Conservation (phyloP, 2,797 vertebrate species). For the Rachycentron canadum region DNA sequence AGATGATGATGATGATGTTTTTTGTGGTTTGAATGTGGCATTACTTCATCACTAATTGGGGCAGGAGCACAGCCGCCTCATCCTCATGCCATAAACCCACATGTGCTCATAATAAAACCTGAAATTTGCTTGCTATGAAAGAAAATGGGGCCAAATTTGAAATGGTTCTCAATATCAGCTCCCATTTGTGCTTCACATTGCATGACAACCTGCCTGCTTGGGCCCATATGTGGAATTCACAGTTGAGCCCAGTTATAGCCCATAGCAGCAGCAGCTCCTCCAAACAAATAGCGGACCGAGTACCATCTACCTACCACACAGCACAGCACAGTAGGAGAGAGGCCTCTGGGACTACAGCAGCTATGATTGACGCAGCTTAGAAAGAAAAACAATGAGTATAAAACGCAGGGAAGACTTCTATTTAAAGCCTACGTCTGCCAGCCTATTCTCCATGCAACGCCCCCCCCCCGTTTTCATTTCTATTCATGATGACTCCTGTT, state of each 20-base stretch:
- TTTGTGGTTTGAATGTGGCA: neutral
- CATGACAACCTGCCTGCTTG: slow-evolving; percentile 37
- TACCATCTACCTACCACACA: slow-evolving; percentile 56
- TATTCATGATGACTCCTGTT: slow-evolving; percentile 57
- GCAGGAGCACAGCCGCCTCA: neutral
- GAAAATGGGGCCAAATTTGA: neutral
- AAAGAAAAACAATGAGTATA: slow-evolving; percentile 58
- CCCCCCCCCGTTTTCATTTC: slow-evolving; percentile 50
- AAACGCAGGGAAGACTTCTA: slow-evolving; percentile 61
- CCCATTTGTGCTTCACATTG: slow-evolving; percentile 30
- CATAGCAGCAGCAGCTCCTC: slow-evolving; percentile 32
- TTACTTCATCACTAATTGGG: neutral
- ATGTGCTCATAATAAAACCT: slow-evolving; percentile 5
- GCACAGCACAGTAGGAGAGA: slow-evolving; percentile 54
- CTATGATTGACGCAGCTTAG: slow-evolving; percentile 57
- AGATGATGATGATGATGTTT: neutral
- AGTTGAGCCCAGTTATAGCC: slow-evolving; percentile 31
- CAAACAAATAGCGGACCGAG: slow-evolving; percentile 54
- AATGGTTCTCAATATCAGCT: slow-evolving; percentile 22
- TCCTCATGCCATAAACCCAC: neutral
- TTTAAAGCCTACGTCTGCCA: slow-evolving; percentile 59
- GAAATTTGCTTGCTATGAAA: slow-evolving; percentile 11
- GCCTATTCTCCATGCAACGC: slow-evolving; percentile 31
- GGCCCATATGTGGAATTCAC: slow-evolving; percentile 56
- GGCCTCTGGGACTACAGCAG: slow-evolving; percentile 48